Evolutionary conservation across 1,140 invertebrate species (phyloP).

Genomic region (Schlechtendalia chinensis): DNA sequence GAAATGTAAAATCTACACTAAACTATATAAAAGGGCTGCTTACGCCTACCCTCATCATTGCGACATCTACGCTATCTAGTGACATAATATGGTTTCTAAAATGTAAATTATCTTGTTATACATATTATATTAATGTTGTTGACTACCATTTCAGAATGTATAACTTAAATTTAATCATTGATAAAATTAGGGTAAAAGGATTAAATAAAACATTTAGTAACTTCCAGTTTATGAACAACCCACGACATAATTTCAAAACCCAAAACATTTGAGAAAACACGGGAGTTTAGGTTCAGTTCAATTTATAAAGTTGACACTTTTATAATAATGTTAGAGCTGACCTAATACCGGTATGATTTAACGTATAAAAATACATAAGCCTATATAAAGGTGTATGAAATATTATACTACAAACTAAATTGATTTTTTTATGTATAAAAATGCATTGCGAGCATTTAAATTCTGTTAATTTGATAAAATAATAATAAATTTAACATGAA

Average conservation of each 20-base stretch:
- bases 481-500: too few species aligned
- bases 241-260: neutral
- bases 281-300: neutral
- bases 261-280: neutral
- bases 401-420: too few species aligned
- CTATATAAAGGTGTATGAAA: too few species aligned
- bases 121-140: neutral
- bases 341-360: too few species aligned
- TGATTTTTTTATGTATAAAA: neutral
- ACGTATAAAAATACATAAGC: neutral
- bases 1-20: slow-evolving; percentile 28
- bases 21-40: slow-evolving; percentile 24
- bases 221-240: neutral
- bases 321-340: too few species aligned
- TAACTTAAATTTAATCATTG: neutral
- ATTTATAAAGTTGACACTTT: neutral
- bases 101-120: neutral
- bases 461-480: neutral
- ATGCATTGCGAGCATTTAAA: neutral
- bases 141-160: neutral
- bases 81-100: neutral
- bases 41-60: neutral
- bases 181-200: neutral
- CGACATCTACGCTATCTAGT: slow-evolving; percentile 29
- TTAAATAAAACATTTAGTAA: neutral